Percentiles rank a stretch among this genome's conserved stretches.
Evolutionary conservation across 2,113 vertebrate species (phyloP).

Genomic region (Antennarius striatus): DNA sequence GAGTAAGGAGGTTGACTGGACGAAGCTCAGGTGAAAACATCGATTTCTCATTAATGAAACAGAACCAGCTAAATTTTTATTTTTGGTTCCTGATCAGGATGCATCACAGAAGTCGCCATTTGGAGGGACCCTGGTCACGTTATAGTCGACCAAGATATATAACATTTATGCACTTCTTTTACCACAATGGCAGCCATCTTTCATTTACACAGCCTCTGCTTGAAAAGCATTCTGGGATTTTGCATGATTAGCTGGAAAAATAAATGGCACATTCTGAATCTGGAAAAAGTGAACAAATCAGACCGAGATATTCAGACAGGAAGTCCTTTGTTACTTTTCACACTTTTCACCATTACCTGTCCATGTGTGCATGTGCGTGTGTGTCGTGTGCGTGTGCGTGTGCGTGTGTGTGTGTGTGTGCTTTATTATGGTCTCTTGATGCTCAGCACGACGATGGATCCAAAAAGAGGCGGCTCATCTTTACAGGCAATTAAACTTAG

Average conservation of each 20-base stretch:
- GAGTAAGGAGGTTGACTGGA: too few species aligned
- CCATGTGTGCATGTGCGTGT: not conserved
- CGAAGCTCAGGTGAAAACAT: too few species aligned
- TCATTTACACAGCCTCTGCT: too few species aligned
- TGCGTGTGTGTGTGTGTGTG: slow-evolving; percentile 3
- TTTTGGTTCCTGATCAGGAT: not conserved
- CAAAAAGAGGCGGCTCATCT: slow-evolving; percentile 67
- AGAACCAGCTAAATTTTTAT: slow-evolving; percentile 1
- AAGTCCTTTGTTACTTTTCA: too few species aligned
- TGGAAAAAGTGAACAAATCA: too few species aligned
- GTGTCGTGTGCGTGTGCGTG: not conserved
- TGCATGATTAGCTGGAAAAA: too few species aligned
- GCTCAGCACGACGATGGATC: slow-evolving; percentile 54
- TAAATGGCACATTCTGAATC: too few species aligned
- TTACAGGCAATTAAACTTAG: slow-evolving; percentile 74
- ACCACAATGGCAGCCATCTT: too few species aligned
- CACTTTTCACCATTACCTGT: slow-evolving; percentile 13
- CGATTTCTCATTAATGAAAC: not conserved
- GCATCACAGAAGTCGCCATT: not conserved
- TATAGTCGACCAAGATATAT: too few species aligned
- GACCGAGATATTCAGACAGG: too few species aligned
- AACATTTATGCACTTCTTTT: too few species aligned
- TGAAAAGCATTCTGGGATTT: too few species aligned
- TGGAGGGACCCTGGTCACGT: not conserved
- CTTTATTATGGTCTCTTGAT: slow-evolving; percentile 37